phyloP scores from a whole-genome alignment of 1,140 invertebrate genomes.

The Nymphalis io region DNA sequence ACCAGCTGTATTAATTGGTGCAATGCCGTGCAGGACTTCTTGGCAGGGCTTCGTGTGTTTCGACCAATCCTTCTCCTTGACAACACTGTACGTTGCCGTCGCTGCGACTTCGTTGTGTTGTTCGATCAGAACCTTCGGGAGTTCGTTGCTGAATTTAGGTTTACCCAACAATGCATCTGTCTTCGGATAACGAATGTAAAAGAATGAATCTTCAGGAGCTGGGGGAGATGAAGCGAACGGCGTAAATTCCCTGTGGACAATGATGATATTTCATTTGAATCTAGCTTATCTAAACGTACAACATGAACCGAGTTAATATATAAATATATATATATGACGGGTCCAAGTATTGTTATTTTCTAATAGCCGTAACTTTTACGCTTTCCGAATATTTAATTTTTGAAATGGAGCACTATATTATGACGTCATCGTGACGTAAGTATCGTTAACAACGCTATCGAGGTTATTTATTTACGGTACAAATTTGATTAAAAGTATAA shows the following conservation, averaged over 20 bases:
- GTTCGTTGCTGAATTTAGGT: conserved; percentile 46
- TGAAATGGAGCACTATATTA: too few relatives aligned
- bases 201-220: conserved; percentile 86
- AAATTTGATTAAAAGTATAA: too few relatives aligned
- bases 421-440: too few relatives aligned
- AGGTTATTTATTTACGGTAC: background rate
- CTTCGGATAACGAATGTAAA: conserved; percentile 84
- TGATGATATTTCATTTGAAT: background rate
- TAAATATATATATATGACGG: too few relatives aligned
- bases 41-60: conserved; percentile 85
- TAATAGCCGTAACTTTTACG: too few relatives aligned
- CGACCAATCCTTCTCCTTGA: conserved; percentile 82
- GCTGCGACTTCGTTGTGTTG: conserved; percentile 53
- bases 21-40: conserved; percentile 81
- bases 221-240: conserved; percentile 86
- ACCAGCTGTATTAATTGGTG: conserved; percentile 69
- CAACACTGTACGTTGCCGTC: conserved; percentile 49
- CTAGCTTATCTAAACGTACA: too few relatives aligned
- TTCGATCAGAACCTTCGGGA: conserved; percentile 41
- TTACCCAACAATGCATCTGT: conserved; percentile 65
- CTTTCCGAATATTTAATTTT: too few relatives aligned
- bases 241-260: conserved; percentile 84
- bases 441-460: too few relatives aligned
- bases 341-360: too few relatives aligned
- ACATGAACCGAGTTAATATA: too few relatives aligned